Percentiles rank a stretch among this genome's conserved stretches.
Evolutionary conservation across 2,113 vertebrate species (phyloP).

Genomic region (Scalopus aquaticus): DNA sequence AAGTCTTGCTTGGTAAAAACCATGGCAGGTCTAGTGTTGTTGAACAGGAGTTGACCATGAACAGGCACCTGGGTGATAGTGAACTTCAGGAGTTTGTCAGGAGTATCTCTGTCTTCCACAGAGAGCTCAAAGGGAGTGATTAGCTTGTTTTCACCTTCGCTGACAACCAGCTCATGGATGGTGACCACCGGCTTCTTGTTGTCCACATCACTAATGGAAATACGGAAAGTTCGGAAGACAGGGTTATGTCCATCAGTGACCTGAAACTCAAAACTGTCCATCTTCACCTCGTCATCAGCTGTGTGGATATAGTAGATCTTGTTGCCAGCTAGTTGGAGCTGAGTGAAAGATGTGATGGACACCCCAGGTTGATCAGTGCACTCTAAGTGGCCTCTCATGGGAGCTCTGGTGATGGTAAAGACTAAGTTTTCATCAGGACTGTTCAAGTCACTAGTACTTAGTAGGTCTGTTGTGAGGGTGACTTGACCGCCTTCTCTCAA

Average conservation of each 20-base stretch:
- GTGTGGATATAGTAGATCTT: constrained; percentile 98
- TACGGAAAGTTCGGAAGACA: constrained; percentile 95
- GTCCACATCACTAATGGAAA: constrained; percentile 96
- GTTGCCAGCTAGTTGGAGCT: constrained; percentile 95
- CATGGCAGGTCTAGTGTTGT: constrained; percentile 87
- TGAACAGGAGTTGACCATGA: constrained; percentile 93
- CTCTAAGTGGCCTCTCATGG: constrained; percentile 93
- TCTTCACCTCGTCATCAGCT: constrained; percentile 95
- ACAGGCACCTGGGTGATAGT: constrained; percentile 92
- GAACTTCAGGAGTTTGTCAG: constrained; percentile 90
- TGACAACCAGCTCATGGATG: constrained; percentile 90
- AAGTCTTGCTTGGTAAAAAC: constrained; percentile 96
- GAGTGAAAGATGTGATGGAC: constrained; percentile 93
- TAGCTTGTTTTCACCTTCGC: constrained; percentile 92
- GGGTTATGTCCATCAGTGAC: constrained; percentile 97
- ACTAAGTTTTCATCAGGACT: constrained; percentile 96
- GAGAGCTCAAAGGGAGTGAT: constrained; percentile 97
- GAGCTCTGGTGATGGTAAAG: constrained; percentile 95
- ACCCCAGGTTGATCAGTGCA: constrained; percentile 92
- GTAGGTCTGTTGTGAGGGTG: constrained; percentile 95
- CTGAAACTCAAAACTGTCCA: constrained; percentile 98
- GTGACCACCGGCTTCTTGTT: constrained; percentile 97
- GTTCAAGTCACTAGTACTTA: constrained; percentile 96
- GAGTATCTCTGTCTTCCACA: constrained; percentile 94
- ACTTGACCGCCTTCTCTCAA: constrained; percentile 95